phyloP scores from a whole-genome alignment of 2,888 invertebrate genomes.

The Bombylius major region DNA sequence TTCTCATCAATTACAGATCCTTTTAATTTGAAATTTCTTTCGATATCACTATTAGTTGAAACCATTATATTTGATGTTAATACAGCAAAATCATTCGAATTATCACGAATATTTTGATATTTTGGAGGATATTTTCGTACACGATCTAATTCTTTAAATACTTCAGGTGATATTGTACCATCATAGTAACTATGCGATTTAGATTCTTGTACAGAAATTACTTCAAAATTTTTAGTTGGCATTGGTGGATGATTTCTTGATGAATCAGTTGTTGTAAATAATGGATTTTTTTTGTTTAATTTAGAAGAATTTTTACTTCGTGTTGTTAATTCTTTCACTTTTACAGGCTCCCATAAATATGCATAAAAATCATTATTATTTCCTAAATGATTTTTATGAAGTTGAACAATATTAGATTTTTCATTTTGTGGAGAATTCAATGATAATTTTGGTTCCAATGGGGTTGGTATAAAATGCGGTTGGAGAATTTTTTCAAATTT shows the following conservation, averaged over 20 bases:
- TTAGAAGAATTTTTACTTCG: not conserved
- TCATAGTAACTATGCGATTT: slow-evolving; percentile 35
- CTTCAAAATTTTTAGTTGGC: slow-evolving; percentile 15
- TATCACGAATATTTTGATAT: not conserved
- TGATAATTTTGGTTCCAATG: not conserved
- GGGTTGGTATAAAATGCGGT: not conserved
- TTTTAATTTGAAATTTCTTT: not conserved
- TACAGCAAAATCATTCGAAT: not conserved
- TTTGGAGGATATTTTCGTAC: not conserved
- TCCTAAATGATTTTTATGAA: not conserved
- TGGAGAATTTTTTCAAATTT: not conserved
- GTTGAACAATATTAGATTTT: not conserved
- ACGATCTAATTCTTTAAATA: not conserved
- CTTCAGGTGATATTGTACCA: slow-evolving; percentile 24
- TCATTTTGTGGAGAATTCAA: not conserved
- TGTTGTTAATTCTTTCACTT: not conserved
- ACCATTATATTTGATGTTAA: not conserved
- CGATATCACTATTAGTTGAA: not conserved
- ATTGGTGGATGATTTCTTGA: slow-evolving; percentile 3
- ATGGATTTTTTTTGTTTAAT: not conserved
- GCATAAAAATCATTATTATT: not conserved
- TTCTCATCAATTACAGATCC: not conserved
- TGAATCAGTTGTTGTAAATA: not conserved
- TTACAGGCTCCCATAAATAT: not conserved
- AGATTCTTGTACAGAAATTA: slow-evolving; percentile 32